Percentiles rank a stretch among this genome's conserved stretches.
phyloP scores from a whole-genome alignment of 2,113 vertebrate genomes.

The human region DNA sequence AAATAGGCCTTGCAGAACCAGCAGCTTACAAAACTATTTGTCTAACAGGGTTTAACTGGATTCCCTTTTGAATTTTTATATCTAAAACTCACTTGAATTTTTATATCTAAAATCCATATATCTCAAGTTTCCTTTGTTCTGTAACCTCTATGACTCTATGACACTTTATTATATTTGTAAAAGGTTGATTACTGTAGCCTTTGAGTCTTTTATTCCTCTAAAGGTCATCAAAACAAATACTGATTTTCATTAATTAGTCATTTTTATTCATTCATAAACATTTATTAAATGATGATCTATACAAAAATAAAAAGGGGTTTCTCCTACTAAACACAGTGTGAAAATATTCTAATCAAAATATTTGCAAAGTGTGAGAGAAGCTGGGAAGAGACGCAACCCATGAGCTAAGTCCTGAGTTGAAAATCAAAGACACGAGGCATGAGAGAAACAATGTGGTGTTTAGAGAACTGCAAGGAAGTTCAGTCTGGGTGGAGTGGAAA shows the following conservation, averaged over 20 bases:
- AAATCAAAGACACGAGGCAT: background rate
- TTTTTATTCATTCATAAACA: slow-evolving; percentile 32
- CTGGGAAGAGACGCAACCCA: background rate
- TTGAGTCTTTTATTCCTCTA: background rate
- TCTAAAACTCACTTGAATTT: background rate
- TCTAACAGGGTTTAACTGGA: background rate
- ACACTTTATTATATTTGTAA: background rate
- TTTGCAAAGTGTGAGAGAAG: background rate
- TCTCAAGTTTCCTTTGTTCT: slow-evolving; percentile 21
- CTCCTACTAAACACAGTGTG: background rate
- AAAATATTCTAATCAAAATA: background rate
- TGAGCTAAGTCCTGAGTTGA: background rate
- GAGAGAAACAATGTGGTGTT: background rate
- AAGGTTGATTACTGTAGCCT: background rate
- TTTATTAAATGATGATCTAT: background rate
- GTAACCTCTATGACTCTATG: background rate
- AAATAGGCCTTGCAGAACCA: background rate
- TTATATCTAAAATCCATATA: background rate
- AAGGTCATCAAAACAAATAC: background rate
- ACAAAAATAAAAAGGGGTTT: background rate
- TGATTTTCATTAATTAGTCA: background rate
- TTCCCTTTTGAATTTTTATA: slow-evolving; percentile 24
- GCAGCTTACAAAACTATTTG: background rate
- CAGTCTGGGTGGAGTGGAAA: background rate
- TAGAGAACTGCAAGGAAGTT: background rate